These are phyloP conservation scores for Dexiosoma caninum DNA, from an alignment of 2,888 invertebrate genomes.

Conservation along the genomic window DNA sequence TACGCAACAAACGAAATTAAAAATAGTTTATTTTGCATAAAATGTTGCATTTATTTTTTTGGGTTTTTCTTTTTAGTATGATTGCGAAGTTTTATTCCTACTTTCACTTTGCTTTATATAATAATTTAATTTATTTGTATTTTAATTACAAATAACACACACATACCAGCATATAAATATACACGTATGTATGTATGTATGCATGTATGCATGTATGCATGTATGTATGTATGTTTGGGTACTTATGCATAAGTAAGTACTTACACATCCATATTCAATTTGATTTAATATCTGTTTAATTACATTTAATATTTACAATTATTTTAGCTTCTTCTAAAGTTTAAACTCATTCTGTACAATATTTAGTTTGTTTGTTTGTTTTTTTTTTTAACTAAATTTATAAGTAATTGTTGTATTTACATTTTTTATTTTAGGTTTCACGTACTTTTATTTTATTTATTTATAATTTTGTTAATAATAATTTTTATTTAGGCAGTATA, in stretches of 20 bases:
- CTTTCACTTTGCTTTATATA: constrained; percentile 68
- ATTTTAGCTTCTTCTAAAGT: neutral
- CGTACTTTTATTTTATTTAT: constrained; percentile 27
- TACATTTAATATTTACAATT: constrained; percentile 33
- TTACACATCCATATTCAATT: no score
- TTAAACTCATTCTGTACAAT: constrained; percentile 43
- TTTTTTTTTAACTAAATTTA: neutral
- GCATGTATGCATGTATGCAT: no score
- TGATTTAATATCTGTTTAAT: constrained; percentile 1
- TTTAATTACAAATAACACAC: constrained; percentile 2
- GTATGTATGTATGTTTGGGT: constrained; percentile 13
- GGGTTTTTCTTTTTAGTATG: constrained; percentile 48
- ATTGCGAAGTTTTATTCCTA: constrained; percentile 77
- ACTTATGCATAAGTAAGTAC: constrained; percentile 11
- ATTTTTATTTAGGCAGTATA: constrained; percentile 72
- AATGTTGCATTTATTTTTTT: neutral
- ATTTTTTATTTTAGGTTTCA: constrained; percentile 17
- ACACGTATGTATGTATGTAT: constrained; percentile 50
- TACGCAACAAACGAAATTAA: constrained; percentile 33
- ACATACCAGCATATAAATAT: constrained; percentile 27
- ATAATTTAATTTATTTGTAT: constrained; percentile 40
- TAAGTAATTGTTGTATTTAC: constrained; percentile 11
- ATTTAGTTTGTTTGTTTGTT: constrained; percentile 4
- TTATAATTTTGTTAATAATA: constrained; percentile 37
- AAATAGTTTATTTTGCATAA: constrained; percentile 34